These are phyloP conservation scores for Ramazzottius varieornatus DNA, from an alignment of 2,888 invertebrate genomes.

Conservation along the genomic window DNA sequence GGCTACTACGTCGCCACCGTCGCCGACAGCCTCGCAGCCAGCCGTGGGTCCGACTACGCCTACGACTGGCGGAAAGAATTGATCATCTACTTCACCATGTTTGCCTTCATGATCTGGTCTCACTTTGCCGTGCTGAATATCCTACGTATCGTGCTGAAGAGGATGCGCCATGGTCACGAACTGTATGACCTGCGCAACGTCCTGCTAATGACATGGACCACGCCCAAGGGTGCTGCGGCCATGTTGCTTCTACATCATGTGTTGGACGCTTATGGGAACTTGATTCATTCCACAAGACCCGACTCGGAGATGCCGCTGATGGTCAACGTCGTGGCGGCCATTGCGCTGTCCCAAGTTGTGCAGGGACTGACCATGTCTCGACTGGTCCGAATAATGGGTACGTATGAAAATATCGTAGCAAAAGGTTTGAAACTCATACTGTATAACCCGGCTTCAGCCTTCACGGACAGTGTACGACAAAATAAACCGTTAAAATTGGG, in stretches of 20 bases:
- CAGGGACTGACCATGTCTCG: not conserved
- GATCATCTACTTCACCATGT: not conserved
- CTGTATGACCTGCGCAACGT: not conserved
- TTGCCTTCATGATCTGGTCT: not conserved
- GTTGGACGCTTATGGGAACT: not conserved
- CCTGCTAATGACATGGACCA: not conserved
- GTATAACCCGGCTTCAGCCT: no score
- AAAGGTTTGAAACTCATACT: no score
- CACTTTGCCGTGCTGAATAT: not conserved
- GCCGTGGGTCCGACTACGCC: not conserved
- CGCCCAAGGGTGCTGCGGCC: not conserved
- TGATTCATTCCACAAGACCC: not conserved
- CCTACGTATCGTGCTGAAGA: not conserved
- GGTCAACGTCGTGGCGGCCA: not conserved
- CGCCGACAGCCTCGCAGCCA: not conserved
- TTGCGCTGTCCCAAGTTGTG: not conserved
- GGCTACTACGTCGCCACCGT: not conserved
- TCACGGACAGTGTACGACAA: no score
- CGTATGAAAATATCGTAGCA: no score
- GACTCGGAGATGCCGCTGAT: not conserved
- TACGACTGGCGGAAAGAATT: not conserved
- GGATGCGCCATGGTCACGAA: not conserved
- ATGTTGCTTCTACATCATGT: not conserved
- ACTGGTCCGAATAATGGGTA: not conserved
- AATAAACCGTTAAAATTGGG: no score